phyloP scores from a whole-genome alignment of 2,888 invertebrate species.

The Strigamia crassipes region DNA sequence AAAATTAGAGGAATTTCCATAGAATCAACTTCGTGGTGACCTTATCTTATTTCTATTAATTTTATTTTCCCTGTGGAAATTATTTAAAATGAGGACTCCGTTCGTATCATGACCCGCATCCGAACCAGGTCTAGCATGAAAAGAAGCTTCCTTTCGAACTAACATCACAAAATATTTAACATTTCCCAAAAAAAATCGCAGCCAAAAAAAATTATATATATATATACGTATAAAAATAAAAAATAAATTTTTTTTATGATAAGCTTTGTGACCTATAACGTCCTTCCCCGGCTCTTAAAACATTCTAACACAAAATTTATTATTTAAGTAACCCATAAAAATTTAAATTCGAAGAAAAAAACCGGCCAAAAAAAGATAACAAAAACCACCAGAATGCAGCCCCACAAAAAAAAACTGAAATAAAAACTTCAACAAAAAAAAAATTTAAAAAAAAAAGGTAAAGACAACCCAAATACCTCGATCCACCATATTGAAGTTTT shows the following conservation, averaged over 20 bases:
- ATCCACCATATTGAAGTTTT: constrained; percentile 18
- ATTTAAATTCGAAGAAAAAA: background rate
- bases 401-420: background rate
- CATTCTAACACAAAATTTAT: background rate
- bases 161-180: background rate
- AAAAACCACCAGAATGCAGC: background rate
- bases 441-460: background rate
- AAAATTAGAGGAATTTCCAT: background rate
- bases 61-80: constrained; percentile 20
- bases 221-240: background rate
- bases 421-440: too few relatives aligned
- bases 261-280: background rate
- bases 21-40: background rate
- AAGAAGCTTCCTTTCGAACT: constrained; percentile 5
- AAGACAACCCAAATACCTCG: constrained; percentile 6
- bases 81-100: background rate
- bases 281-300: background rate
- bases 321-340: constrained; percentile 12
- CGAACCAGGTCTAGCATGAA: constrained; percentile 18
- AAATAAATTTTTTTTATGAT: background rate
- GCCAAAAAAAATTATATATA: background rate
- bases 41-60: constrained; percentile 16
- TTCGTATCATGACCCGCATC: constrained; percentile 5
- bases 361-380: background rate
- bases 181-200: background rate